Percentiles rank a stretch among this genome's conserved stretches.
Evolutionary conservation across 2,113 vertebrate genomes (phyloP).

Genomic region (Coryphaenoides rupestris): DNA sequence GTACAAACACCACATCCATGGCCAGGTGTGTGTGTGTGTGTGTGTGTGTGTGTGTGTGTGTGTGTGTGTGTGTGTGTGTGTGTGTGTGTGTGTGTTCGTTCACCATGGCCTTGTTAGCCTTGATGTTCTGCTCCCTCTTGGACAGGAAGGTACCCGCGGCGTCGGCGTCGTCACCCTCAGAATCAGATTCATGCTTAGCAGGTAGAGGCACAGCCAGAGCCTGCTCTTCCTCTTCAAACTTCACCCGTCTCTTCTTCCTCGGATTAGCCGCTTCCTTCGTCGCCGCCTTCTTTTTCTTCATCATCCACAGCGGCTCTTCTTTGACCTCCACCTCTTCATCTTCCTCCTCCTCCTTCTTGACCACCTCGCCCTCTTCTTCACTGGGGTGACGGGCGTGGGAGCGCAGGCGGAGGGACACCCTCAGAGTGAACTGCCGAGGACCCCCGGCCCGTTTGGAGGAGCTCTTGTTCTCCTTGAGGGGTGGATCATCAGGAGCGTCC

Average conservation of each 20-base stretch:
- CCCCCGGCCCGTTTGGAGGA: slow-evolving; percentile 13
- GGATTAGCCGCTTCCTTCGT: neutral
- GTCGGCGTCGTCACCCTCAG: slow-evolving; percentile 37
- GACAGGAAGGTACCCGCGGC: slow-evolving; percentile 47
- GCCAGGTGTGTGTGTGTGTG: no score
- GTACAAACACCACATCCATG: no score
- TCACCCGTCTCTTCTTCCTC: slow-evolving; percentile 21
- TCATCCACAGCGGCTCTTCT: neutral
- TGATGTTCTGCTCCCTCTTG: slow-evolving; percentile 69
- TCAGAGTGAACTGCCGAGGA: slow-evolving; percentile 47
- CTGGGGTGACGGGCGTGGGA: neutral
- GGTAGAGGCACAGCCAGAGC: neutral
- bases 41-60: no score
- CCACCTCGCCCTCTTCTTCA: slow-evolving; percentile 20
- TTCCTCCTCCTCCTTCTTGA: neutral
- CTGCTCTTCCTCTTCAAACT: slow-evolving; percentile 28
- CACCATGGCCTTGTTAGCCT: slow-evolving; percentile 77
- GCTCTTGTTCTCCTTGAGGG: neutral
- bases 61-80: neutral
- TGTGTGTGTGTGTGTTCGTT: neutral
- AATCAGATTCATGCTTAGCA: slow-evolving; percentile 29
- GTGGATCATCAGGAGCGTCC: slow-evolving; percentile 5
- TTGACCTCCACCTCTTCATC: neutral
- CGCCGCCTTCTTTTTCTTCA: neutral
- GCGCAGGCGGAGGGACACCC: slow-evolving; percentile 51